phyloP scores from a whole-genome alignment of 2,888 invertebrate species.

The Volucella inanis region DNA sequence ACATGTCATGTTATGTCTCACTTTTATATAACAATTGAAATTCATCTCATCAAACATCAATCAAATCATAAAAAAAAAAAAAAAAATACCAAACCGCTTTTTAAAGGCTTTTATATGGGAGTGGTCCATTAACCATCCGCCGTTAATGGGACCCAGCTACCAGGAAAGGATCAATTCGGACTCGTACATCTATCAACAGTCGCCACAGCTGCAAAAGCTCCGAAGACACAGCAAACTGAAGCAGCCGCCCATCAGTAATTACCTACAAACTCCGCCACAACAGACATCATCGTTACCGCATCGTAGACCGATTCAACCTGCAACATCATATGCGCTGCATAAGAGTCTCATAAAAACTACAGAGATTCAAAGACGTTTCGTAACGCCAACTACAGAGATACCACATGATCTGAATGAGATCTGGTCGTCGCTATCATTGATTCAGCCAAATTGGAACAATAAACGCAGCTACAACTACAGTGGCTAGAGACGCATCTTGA shows the following conservation, averaged over 20 bases:
- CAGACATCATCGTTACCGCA: slow-evolving; percentile 61
- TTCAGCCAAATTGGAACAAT: slow-evolving; percentile 75
- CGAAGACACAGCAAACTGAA: slow-evolving; percentile 59
- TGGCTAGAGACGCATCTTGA: background rate
- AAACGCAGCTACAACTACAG: slow-evolving; percentile 48
- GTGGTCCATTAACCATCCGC: slow-evolving; percentile 77
- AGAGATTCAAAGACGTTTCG: slow-evolving; percentile 60
- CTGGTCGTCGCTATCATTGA: slow-evolving; percentile 74
- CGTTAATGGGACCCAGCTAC: slow-evolving; percentile 72
- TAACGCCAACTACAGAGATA: slow-evolving; percentile 68
- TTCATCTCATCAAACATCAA: slow-evolving; percentile 61
- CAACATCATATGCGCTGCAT: slow-evolving; percentile 74
- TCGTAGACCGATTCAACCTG: slow-evolving; percentile 52
- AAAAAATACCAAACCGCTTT: slow-evolving; percentile 56
- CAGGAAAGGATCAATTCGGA: slow-evolving; percentile 70
- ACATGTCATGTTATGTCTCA: slow-evolving; percentile 37
- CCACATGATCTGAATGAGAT: slow-evolving; percentile 75
- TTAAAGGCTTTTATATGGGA: slow-evolving; percentile 77
- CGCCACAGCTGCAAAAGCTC: slow-evolving; percentile 69
- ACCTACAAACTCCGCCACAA: slow-evolving; percentile 49
- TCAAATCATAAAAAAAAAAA: slow-evolving; percentile 39
- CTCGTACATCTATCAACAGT: slow-evolving; percentile 60
- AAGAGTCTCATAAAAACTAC: slow-evolving; percentile 69
- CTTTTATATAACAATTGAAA: slow-evolving; percentile 69
- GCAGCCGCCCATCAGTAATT: slow-evolving; percentile 53